A percentile compares a stretch with the other conserved stretches of the same genome.
These are phyloP conservation scores for Calonectris borealis DNA, from an alignment of 2,113 vertebrate species.

Conservation along the genomic window DNA sequence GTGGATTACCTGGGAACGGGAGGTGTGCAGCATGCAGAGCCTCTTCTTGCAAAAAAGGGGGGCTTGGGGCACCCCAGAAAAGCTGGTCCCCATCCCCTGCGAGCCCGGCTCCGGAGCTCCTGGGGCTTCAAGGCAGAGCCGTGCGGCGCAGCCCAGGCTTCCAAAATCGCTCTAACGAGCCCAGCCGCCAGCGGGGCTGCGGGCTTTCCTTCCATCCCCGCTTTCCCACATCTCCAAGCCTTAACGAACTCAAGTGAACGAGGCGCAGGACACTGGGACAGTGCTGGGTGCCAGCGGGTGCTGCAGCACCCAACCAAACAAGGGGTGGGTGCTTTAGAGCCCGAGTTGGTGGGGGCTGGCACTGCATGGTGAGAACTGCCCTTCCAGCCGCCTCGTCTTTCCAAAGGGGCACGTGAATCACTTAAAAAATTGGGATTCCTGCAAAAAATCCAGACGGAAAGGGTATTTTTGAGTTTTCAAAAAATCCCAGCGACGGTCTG, in stretches of 20 bases:
- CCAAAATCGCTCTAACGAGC: rapidly evolving
- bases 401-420: rapidly evolving
- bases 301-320: rapidly evolving
- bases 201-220: background rate
- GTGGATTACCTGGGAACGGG: background rate
- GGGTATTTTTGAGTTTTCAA: rapidly evolving
- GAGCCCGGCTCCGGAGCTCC: background rate
- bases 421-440: background rate
- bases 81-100: background rate
- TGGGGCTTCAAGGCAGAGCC: background rate
- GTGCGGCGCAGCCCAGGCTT: background rate
- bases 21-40: background rate
- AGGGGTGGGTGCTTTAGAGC: too few species aligned
- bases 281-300: background rate
- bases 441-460: rapidly evolving
- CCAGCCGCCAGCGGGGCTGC: rapidly evolving
- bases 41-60: background rate
- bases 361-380: too few species aligned
- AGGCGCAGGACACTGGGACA: rapidly evolving
- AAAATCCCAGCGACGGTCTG: rapidly evolving
- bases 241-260: rapidly evolving
- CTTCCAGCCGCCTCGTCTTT: too few species aligned
- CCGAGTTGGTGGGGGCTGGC: background rate
- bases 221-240: background rate
- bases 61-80: background rate